Conservation (phyloP, 2,888 invertebrate genomes). For the Sinodicranocentrus sp. region DNA sequence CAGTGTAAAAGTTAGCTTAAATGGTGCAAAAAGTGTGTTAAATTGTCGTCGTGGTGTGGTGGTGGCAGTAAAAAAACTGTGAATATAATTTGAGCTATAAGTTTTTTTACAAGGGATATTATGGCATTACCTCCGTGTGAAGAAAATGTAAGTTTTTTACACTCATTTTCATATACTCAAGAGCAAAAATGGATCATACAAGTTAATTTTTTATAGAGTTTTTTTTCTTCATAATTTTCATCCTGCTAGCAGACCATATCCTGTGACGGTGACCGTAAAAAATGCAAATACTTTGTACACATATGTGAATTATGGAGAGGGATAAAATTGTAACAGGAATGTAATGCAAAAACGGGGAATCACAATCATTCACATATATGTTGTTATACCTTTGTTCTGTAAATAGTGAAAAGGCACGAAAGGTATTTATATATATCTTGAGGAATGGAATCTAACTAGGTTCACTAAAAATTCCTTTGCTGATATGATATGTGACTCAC, state of each 20-base stretch:
- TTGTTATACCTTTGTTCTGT: background rate
- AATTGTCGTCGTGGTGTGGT: conserved; percentile 18
- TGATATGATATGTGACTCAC: background rate
- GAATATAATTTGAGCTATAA: background rate
- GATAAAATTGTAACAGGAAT: conserved; percentile 6
- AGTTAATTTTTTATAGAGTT: conserved; percentile 5
- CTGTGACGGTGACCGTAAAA: conserved; percentile 57
- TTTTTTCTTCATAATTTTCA: background rate
- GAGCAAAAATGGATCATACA: conserved; percentile 40
- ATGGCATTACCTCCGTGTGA: conserved; percentile 44
- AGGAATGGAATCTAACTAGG: conserved; percentile 18
- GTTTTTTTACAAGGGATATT: background rate
- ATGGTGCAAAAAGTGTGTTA: conserved; percentile 49
- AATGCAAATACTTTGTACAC: background rate
- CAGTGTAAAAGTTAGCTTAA: conserved; percentile 40
- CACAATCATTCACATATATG: background rate
- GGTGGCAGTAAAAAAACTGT: background rate
- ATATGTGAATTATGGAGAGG: conserved; percentile 27
- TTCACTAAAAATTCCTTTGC: conserved; percentile 23
- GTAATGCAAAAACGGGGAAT: no score
- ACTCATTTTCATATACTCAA: conserved; percentile 20
- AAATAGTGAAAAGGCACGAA: background rate
- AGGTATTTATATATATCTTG: background rate
- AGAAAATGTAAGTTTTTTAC: conserved; percentile 58
- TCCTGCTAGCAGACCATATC: conserved; percentile 29